These are phyloP conservation scores for Epinephelus fuscoguttatus DNA, from an alignment of 2,113 vertebrate species.

Conservation along the genomic window DNA sequence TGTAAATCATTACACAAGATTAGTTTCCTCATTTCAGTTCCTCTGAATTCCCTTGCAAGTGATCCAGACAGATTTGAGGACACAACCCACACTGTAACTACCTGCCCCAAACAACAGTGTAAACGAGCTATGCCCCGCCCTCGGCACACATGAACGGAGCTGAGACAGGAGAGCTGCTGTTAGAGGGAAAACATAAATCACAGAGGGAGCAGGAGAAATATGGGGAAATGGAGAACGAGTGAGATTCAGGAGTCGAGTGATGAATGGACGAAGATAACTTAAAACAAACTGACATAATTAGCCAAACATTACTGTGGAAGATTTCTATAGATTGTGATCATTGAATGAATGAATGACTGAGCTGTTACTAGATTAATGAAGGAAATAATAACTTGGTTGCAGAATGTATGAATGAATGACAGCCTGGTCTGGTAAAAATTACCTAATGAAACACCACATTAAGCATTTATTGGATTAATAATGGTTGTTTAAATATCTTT, in stretches of 20 bases:
- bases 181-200: neutral
- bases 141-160: constrained; percentile 3
- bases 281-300: neutral
- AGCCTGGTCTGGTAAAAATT: neutral
- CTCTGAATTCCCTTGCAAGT: constrained; percentile 4
- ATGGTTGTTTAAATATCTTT: neutral
- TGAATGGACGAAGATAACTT: neutral
- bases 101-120: neutral
- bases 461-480: neutral
- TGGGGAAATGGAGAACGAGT: neutral
- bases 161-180: too few relatives aligned
- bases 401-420: neutral
- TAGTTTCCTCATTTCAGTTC: neutral
- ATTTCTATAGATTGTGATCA: neutral
- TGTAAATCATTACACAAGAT: neutral
- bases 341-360: neutral
- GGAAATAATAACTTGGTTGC: neutral
- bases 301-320: neutral
- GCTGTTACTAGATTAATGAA: neutral
- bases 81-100: neutral
- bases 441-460: neutral
- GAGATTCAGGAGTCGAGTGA: neutral
- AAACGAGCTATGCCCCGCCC: neutral
- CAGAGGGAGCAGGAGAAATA: neutral
- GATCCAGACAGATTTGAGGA: neutral